These are phyloP conservation scores for Lontra canadensis DNA, from an alignment of 2,113 vertebrate genomes.

Conservation along the genomic window DNA sequence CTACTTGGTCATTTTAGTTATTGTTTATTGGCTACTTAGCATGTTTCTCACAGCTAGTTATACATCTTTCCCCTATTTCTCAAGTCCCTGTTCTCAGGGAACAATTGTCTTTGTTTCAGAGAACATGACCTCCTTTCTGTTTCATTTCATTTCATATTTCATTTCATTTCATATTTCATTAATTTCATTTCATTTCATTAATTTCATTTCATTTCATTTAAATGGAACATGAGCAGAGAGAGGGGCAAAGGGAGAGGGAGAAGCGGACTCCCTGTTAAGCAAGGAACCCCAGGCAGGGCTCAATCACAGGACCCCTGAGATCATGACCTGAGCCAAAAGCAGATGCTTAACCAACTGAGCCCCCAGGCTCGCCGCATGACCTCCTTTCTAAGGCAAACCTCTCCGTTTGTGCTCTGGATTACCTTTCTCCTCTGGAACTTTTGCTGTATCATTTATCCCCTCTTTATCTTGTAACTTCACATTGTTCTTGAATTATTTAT, in stretches of 20 bases:
- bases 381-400: slow-evolving; percentile 20
- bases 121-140: background rate
- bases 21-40: background rate
- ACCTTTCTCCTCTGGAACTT: background rate
- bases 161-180: background rate
- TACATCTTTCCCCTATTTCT: background rate
- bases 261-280: background rate
- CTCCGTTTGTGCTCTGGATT: background rate
- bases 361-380: background rate
- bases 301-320: background rate
- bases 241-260: background rate
- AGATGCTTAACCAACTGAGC: background rate
- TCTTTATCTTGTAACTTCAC: background rate
- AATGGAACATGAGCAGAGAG: background rate
- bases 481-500: background rate
- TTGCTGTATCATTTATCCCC: background rate
- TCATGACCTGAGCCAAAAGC: background rate
- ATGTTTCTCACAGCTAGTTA: background rate
- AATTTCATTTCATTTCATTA: too few relatives aligned
- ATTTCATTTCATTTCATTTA: background rate
- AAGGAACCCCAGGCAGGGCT: background rate
- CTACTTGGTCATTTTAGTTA: background rate
- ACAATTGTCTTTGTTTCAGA: slow-evolving; percentile 38
- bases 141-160: background rate
- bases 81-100: background rate